A percentile compares a stretch with the other conserved stretches of the same genome.
These are phyloP conservation scores for Timema podura DNA, from an alignment of 2,888 invertebrate species.

Conservation along the genomic window DNA sequence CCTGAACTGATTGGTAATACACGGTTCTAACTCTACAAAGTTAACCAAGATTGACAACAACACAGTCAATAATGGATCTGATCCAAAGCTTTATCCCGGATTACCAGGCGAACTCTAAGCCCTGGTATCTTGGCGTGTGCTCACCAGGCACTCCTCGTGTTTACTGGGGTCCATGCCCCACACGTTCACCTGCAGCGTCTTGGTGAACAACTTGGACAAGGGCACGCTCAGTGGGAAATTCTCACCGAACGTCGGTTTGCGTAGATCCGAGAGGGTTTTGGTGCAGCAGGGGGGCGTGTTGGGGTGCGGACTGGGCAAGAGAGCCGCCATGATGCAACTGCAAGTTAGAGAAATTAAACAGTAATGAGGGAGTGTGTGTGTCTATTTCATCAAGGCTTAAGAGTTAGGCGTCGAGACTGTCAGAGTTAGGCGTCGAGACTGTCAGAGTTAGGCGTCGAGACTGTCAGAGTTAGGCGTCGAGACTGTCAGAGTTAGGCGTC, in stretches of 20 bases:
- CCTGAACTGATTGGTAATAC: too few species aligned
- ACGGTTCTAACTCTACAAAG: too few species aligned
- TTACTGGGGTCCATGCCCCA: slow-evolving; percentile 62
- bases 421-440: too few species aligned
- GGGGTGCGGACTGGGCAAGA: slow-evolving; percentile 60
- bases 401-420: background rate
- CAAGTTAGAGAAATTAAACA: slow-evolving; percentile 34
- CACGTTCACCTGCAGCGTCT: slow-evolving; percentile 87
- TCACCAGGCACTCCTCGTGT: slow-evolving; percentile 81
- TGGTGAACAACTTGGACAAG: slow-evolving; percentile 72
- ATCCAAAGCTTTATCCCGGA: too few species aligned
- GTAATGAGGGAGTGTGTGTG: background rate
- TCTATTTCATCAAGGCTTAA: background rate
- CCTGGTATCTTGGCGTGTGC: slow-evolving; percentile 40
- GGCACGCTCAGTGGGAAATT: slow-evolving; percentile 72
- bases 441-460: too few species aligned
- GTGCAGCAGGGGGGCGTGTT: slow-evolving; percentile 60
- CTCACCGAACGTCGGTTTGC: slow-evolving; percentile 73
- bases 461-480: too few species aligned
- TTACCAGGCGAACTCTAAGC: too few species aligned
- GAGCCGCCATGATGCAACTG: slow-evolving; percentile 73
- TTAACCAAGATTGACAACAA: too few species aligned
- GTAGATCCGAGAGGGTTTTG: slow-evolving; percentile 63
- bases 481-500: too few species aligned
- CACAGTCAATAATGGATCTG: too few species aligned